Evolutionary conservation across 2,797 vertebrate species (phyloP).

Genomic region (Poeciliopsis infans): DNA sequence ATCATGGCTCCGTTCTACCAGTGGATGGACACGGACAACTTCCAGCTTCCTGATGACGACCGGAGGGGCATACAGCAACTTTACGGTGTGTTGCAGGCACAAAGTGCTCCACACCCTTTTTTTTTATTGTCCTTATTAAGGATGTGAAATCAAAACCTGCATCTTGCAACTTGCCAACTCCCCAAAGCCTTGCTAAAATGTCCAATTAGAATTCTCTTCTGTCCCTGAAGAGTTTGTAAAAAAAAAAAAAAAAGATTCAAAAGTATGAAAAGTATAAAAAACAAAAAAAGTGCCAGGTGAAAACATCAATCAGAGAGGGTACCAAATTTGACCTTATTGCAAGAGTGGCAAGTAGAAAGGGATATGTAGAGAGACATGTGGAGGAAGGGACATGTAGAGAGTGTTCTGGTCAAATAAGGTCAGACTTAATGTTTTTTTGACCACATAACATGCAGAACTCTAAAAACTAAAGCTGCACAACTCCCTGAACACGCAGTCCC

Average conservation of each 20-base stretch:
- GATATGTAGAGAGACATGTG: not conserved
- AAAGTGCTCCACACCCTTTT: not conserved
- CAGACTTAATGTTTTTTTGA: not conserved
- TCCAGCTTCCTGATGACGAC: slow-evolving; percentile 88
- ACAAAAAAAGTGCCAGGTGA: not conserved
- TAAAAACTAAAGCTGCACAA: not conserved
- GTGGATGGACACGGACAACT: slow-evolving; percentile 94
- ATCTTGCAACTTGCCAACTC: not conserved
- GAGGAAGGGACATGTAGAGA: not conserved
- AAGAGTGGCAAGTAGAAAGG: not conserved
- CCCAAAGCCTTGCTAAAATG: not conserved
- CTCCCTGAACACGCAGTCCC: not conserved
- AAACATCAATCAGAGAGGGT: not conserved
- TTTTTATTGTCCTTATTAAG: not conserved
- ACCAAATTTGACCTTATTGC: not conserved
- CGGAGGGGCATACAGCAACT: slow-evolving; percentile 90
- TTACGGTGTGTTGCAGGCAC: slow-evolving; percentile 78
- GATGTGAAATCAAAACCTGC: not conserved
- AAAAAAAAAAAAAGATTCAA: not conserved
- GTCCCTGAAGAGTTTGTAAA: not conserved
- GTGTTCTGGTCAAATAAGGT: not conserved
- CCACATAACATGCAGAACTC: not conserved
- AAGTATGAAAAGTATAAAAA: not conserved
- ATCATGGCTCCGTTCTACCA: slow-evolving; percentile 97
- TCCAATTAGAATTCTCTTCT: not conserved